Base-by-base conservation (phyloP, 2,113 vertebrate genomes). In the Struthidea cinerea region DNA sequence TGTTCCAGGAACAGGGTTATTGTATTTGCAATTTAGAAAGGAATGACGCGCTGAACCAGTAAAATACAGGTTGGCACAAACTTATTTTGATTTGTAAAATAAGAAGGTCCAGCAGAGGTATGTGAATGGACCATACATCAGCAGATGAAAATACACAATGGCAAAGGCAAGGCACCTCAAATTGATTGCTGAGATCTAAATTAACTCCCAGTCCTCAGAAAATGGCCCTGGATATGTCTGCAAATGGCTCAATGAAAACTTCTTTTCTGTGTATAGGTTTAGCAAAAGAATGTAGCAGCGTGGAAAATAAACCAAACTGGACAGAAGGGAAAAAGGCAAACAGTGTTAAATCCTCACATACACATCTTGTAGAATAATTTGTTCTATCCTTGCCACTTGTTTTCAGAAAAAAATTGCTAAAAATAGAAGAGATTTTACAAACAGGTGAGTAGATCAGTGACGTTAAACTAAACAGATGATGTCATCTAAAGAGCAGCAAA, bases 151-250 rank as follows among this genome's bases (percentile, higher is more conserved):
- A 87, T 74, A 49, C 57, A 56, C 13, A 39, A 4, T 5, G 23
- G 83, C 65, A 93, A 93, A 91, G 11, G 19, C 56, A 89, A 89
- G 14, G 39, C 39, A 88, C 37, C 70, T 76, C 57, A 83, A 52
- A 91, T 4, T 87, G 65, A 81, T 65, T 80, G 70, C 70, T 20
- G 44, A 84, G 74, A 70, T 71, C 81, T 83, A 83, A 82, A 87
- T 65, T 73, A 85, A 85, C 53, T 90, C 32, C 78, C 68, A 37
- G 53, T 44, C 57, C 57, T 93, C 70, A 77, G 57, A 93, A 93
- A 93, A 90, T 27, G 37, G 82, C 57, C 35, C 55, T 27, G 13
- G 11, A 8, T 49, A 52, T 22, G 37, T 30, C 67, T 64, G 70
- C 46, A 68, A 93, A 74, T 11, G 68, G 57, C 49, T 83, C 74